Evolutionary conservation across 2,113 vertebrate genomes (phyloP).

Genomic region (Corythaeola cristata): DNA sequence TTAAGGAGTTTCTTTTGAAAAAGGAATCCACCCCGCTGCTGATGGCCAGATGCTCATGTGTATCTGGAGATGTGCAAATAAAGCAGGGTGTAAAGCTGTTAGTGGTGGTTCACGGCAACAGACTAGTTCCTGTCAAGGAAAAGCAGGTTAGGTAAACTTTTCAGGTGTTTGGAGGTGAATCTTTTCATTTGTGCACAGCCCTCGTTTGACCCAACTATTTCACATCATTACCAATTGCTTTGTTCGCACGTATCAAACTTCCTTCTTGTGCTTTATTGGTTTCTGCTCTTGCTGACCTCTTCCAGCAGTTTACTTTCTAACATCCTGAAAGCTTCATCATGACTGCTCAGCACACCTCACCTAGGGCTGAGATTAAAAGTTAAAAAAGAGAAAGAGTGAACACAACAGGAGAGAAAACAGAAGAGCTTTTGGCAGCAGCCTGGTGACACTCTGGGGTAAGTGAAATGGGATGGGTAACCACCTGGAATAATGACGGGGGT

Average conservation of each 20-base stretch:
- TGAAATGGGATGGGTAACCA: conserved; percentile 23
- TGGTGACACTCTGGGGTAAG: background rate
- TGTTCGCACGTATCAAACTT: conserved; percentile 59
- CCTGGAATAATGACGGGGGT: conserved; percentile 48
- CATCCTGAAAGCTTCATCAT: conserved; percentile 66
- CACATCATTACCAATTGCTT: conserved; percentile 69
- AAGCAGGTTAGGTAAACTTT: conserved; percentile 51
- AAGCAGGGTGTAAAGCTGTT: conserved; percentile 30
- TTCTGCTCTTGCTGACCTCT: conserved; percentile 75
- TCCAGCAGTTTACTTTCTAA: conserved; percentile 68
- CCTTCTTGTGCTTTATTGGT: conserved; percentile 70
- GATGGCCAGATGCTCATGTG: background rate
- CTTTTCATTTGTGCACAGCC: conserved; percentile 59
- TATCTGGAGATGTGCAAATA: conserved; percentile 32
- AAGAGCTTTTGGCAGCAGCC: background rate
- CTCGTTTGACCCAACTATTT: conserved; percentile 68
- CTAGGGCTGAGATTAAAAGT: conserved; percentile 67
- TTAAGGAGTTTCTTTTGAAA: conserved; percentile 38
- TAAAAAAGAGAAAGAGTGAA: conserved; percentile 3
- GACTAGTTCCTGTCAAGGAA: background rate
- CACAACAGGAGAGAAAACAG: conserved; percentile 49
- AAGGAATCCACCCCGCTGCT: background rate
- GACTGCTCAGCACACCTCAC: conserved; percentile 59
- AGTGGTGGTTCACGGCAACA: background rate
- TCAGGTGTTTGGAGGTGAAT: conserved; percentile 64